A percentile compares a stretch with the other conserved stretches of the same genome.
Conservation (phyloP, 2,888 invertebrate genomes). For the Amblyjoppa proteus region DNA sequence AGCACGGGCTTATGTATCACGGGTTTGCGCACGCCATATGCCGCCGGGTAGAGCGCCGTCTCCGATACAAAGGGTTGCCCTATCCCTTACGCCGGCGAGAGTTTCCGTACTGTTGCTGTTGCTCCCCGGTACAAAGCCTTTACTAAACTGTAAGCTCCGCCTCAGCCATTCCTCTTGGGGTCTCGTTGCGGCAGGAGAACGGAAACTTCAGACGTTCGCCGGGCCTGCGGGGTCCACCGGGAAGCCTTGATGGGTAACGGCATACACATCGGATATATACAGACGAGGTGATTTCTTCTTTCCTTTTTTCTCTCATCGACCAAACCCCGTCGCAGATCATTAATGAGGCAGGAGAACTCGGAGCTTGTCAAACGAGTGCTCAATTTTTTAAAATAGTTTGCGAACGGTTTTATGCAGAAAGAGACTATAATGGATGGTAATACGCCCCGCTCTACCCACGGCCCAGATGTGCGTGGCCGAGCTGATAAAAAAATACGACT, state of each 20-base stretch:
- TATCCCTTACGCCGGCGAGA: slow-evolving; percentile 42
- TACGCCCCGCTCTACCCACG: neutral
- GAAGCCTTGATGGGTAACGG: slow-evolving; percentile 20
- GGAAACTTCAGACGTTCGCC: slow-evolving; percentile 60
- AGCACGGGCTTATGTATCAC: slow-evolving; percentile 55
- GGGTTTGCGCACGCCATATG: slow-evolving; percentile 32
- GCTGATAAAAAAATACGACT: too few species aligned
- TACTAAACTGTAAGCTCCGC: slow-evolving; percentile 67
- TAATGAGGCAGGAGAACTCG: neutral
- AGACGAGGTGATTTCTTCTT: neutral
- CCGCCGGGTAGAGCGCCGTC: slow-evolving; percentile 51
- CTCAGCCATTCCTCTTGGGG: slow-evolving; percentile 64
- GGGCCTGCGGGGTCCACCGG: slow-evolving; percentile 36
- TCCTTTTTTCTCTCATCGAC: neutral
- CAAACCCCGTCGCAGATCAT: neutral
- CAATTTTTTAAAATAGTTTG: neutral
- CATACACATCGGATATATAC: neutral
- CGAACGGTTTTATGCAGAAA: neutral
- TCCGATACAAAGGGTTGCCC: slow-evolving; percentile 53
- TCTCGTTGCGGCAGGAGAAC: slow-evolving; percentile 44
- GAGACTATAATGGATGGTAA: neutral
- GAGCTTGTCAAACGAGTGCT: neutral
- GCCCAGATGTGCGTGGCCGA: too few species aligned
- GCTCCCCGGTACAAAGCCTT: slow-evolving; percentile 63
- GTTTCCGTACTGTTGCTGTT: slow-evolving; percentile 57